These are phyloP conservation scores for Ennomos erosarius DNA, from an alignment of 2,888 invertebrate species.

Conservation along the genomic window DNA sequence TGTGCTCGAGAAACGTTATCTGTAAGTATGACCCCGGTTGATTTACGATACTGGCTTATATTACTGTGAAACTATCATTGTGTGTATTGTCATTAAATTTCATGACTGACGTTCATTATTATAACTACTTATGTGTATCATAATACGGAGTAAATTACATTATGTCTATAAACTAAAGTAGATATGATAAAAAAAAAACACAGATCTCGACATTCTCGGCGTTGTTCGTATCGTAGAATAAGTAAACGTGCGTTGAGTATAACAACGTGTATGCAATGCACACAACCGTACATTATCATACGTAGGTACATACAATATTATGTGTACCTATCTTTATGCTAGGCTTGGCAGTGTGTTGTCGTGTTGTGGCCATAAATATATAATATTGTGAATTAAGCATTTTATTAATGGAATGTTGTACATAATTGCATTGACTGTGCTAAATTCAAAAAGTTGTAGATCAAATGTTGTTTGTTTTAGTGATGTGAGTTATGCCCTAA, in stretches of 20 bases:
- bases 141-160: constrained; percentile 2
- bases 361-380: constrained; percentile 43
- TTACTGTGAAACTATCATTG: constrained; percentile 28
- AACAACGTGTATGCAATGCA: constrained; percentile 44
- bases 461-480: no score
- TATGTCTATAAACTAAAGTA: constrained; percentile 32
- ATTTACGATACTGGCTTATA: constrained; percentile 71
- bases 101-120: background rate
- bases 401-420: constrained; percentile 40
- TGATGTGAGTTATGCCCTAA: no score
- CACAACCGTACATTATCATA: constrained; percentile 47
- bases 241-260: constrained; percentile 50
- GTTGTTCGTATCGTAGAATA: constrained; percentile 47
- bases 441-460: no score
- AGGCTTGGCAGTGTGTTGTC: constrained; percentile 27
- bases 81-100: constrained; percentile 9
- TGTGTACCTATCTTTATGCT: constrained; percentile 29
- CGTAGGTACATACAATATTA: constrained; percentile 37
- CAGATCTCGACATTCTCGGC: constrained; percentile 49
- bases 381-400: constrained; percentile 51
- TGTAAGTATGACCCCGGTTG: constrained; percentile 84
- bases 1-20: constrained; percentile 75
- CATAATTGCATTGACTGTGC: constrained; percentile 45
- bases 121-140: no score
- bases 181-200: constrained; percentile 35